These are phyloP conservation scores for Bhutanitis thaidina DNA, from an alignment of 2,888 invertebrate species.

Conservation along the genomic window DNA sequence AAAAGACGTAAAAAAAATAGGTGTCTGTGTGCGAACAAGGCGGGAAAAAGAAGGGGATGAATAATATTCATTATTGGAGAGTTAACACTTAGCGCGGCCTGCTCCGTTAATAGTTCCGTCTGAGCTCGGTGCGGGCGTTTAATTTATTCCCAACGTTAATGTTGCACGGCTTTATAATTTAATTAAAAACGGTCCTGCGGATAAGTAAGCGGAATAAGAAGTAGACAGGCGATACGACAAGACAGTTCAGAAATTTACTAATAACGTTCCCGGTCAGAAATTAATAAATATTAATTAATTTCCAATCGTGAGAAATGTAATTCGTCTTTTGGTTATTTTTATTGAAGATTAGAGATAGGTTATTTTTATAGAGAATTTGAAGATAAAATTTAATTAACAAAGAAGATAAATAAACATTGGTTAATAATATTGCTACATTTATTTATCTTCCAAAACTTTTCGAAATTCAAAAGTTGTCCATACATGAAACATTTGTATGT, in stretches of 20 bases:
- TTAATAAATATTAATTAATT: too few species aligned
- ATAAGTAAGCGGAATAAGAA: slow-evolving; percentile 18
- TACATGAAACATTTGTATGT: too few species aligned
- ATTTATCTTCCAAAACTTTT: too few species aligned
- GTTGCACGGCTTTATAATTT: slow-evolving; percentile 18
- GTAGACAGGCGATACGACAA: neutral
- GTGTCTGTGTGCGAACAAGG: slow-evolving; percentile 5
- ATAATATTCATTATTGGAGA: slow-evolving; percentile 61
- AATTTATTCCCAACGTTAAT: slow-evolving; percentile 35
- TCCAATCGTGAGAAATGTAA: too few species aligned
- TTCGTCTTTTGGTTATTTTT: too few species aligned
- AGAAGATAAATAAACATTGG: too few species aligned
- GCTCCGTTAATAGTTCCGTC: slow-evolving; percentile 34
- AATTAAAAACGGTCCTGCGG: slow-evolving; percentile 19
- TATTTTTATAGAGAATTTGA: too few species aligned
- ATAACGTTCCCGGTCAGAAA: neutral
- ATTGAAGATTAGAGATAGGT: too few species aligned
- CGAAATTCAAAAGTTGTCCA: too few species aligned
- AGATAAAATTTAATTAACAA: too few species aligned
- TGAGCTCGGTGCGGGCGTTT: slow-evolving; percentile 29
- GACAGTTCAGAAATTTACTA: slow-evolving; percentile 3
- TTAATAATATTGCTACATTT: too few species aligned
- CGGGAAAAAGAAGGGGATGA: slow-evolving; percentile 35
- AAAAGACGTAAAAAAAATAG: slow-evolving; percentile 2
- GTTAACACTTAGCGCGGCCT: slow-evolving; percentile 55